These are phyloP conservation scores for Microplitis mediator DNA, from an alignment of 1,140 invertebrate genomes.

Conservation along the genomic window DNA sequence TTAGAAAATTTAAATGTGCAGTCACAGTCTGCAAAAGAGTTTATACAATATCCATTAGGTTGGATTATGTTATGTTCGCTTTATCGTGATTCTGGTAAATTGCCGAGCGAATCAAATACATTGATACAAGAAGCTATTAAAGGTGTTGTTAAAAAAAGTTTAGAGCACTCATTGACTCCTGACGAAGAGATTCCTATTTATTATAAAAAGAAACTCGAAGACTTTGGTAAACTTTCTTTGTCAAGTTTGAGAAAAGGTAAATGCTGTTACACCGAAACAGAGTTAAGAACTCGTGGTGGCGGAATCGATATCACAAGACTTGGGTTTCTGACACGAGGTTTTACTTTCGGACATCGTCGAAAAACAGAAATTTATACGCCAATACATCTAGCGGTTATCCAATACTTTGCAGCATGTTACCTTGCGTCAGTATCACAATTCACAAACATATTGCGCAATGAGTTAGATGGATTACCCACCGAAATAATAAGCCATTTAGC, in stretches of 20 bases:
- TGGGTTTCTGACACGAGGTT: conserved; percentile 57
- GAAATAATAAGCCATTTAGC: conserved; percentile 61
- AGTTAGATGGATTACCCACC: conserved; percentile 62
- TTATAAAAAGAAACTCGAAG: conserved; percentile 60
- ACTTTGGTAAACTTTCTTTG: conserved; percentile 62
- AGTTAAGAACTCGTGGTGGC: conserved; percentile 52
- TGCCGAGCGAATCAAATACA: conserved; percentile 50
- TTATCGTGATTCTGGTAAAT: conserved; percentile 51
- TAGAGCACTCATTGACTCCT: conserved; percentile 45
- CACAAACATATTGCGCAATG: conserved; percentile 60
- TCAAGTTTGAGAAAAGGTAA: conserved; percentile 58
- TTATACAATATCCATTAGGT: conserved; percentile 64
- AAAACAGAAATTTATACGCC: conserved; percentile 59
- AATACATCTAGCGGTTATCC: conserved; percentile 61
- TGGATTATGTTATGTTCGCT: conserved; percentile 64
- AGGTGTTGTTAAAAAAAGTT: conserved; percentile 56
- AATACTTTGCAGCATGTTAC: conserved; percentile 65
- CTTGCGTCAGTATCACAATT: conserved; percentile 63
- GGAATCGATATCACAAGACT: conserved; percentile 55
- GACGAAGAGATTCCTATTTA: conserved; percentile 58
- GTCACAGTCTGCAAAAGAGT: conserved; percentile 48
- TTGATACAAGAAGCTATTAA: conserved; percentile 58
- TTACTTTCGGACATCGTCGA: conserved; percentile 51
- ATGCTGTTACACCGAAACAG: conserved; percentile 58
- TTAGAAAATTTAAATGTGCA: conserved; percentile 49